Evolutionary conservation across 2,888 invertebrate genomes (phyloP), one percentile per base, ranked within the genome.

Genomic region (Agriopis marginaria): DNA sequence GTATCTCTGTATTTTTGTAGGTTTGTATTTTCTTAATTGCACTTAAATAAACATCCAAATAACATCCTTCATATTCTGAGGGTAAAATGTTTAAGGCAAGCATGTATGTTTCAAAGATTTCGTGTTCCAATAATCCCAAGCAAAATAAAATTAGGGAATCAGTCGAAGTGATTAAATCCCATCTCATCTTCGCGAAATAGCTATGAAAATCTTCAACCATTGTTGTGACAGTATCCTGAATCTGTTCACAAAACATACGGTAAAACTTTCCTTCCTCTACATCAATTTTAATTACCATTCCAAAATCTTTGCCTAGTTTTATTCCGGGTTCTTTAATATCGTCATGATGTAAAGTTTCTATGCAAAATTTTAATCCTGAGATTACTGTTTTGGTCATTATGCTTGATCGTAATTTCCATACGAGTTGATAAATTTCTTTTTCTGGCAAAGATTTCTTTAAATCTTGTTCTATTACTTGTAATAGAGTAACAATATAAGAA

Each of bases 41-140:
- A 9, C 23, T 45, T 56, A 69, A 12, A 67, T 71, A 74, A 6
- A 62, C 66, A 8, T 62, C 14, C 11, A 56, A 58, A 49, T 32
- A 42, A 17, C n/a, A 47, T 9, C n/a, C 44, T 39, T 67, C 32
- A 44, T 62, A 74, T 9, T 65, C 40, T 17, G 53, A n/a, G 0
- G 74, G 74, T 44, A 74, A 69, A 9, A 69, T 9, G 56, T 50
- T 58, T 7, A 72, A 9, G 40, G 72, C 64, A 10, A 70, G 23
- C 58, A 68, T 42, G 66, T 63, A 64, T 0, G 70, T 50, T 42
- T 74, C 74, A 23, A 47, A 54, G 3, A 66, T 68, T 40, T 74
- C 49, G 14, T 23, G n/a, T 39, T 62, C 39, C 8, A 67, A 32
- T 44, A 67, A 62, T 12, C 66, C 66, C 50, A 56, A 56, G 40